Base-by-base conservation (phyloP, 2,113 vertebrate genomes). In the Ascaphus truei region DNA sequence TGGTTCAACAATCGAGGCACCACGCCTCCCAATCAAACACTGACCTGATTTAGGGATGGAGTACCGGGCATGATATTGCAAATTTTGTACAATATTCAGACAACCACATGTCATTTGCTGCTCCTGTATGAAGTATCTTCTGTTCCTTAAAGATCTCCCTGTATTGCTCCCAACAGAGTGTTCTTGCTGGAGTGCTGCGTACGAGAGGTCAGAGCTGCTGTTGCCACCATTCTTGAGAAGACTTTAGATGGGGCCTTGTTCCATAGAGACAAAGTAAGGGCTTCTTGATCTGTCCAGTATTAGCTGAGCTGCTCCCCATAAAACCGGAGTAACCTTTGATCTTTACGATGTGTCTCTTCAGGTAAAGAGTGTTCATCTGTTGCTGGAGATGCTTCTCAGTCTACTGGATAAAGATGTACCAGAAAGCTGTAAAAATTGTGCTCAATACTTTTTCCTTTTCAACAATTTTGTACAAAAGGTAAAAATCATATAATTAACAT, bases 361-460 rank as follows among this genome's bases (percentile, higher is more conserved):
- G 90, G 80, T 92, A 56, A 89, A 90, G 31, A 91, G 92, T 37
- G 76, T 98, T 72, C 94, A 98, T 80, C 76, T 85, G 26, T 80
- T 99, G 75, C 64, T 92, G 30, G 94, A 98, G 56, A 91, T 91
- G 39, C 89, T 99, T 29, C 94, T 99, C 34, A 93, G 91, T 66
- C 81, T 99, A 0, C 79, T 99, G 85, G 97, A 99, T 83, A 99
- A 98, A 86, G 97, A 99, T 50, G 93, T 99, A 8, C 93, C 95
- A 4, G 96, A 99, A 82, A 99, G 98, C 81, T 98, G 96, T 85
- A 99, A 99, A 85, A 98, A 98, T 83, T 99, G 97, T 77, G 90
- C 94, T 1, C 97, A 99, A 81, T 99, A 98, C 84, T 99, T 99
- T 80, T 86, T 89, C 79, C 90, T 99, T 23, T 98, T 99, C 88